Evolutionary conservation across 2,888 invertebrate species (phyloP), one percentile per base, ranked within the genome.

Genomic region (Cephonodes hylas): DNA sequence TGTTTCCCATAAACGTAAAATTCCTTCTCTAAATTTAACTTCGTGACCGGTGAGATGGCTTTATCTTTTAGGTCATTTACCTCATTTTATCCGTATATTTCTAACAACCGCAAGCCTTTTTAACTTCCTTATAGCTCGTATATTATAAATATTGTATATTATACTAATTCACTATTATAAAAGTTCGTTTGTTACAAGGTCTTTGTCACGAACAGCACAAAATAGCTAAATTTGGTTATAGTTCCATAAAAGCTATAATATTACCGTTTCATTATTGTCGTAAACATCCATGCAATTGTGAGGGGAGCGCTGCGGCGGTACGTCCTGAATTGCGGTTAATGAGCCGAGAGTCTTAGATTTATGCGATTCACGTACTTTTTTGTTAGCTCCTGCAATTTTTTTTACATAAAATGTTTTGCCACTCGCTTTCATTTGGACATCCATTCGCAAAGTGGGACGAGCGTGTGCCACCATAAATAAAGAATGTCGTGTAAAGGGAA

Each of bases 401-500:
- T 66, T 65, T 58, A 59, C 44, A 60, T 63, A 59, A 63, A 60
- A 22, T 61, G 64, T 73, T 73, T 72, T 69, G 69, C 66, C 68
- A 65, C 73, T 70, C 71, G 64, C 76, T 76, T 81, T 80, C 77
- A 81, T 83, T 85, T 75, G 79, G 75, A 78, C 77, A 76, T 76
- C 74, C 76, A 82, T 81, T 80, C 76, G 78, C 76, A 77, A 84
- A 83, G 80, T 81, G 76, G 83, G 75, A 75, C 83, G 71, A 75
- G 79, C 83, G 81, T 79, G 82, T 71, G 75, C 71, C 69, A 66
- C 72, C 79, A 82, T 85, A 80, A 85, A 85, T 85, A 84, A 81
- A 73, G 73, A 80, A 85, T 84, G 82, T 77, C 81, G 73, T 79
- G 80, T 80, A 77, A 79, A 77, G 73, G 53, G 76, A 67, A 68